Base-by-base conservation (phyloP, 2,797 vertebrate species). In the Emys orbicularis region DNA sequence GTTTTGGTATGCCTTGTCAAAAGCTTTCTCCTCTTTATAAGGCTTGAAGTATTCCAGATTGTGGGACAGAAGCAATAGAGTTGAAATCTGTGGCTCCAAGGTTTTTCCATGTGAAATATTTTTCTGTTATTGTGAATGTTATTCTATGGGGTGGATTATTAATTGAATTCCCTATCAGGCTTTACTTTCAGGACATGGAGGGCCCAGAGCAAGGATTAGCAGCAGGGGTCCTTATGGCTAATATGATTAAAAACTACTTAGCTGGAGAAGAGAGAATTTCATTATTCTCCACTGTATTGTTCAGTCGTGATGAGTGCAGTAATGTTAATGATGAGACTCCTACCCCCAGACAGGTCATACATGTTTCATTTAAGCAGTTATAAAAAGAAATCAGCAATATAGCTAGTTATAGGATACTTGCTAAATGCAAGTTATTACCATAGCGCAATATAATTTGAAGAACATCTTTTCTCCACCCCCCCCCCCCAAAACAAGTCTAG, bases 141-240 rank as follows among this genome's bases (percentile, higher is more conserved):
- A 29, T 88, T 94, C 93, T 68, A 1, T 84, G 88, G 95, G 49
- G 85, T 31, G 76, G 88, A 79, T 92, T 90, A 59, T 93, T 97
- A 96, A 97, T 92, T 96, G 97, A 96, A 98, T 97, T 96, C 81
- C 97, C 87, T 79, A 5, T 95, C 77, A 94, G 95, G 61, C 90
- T 92, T 77, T 96, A 84, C 95, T 92, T 88, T 89, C 86, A 89
- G 95, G 95, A 88, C 2, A 1, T 2, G 34, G 87, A 97, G 61
- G 87, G 81, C 96, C 82, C 85, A 53, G 94, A 94, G 95, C 93
- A 81, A 34, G 89, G 95, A 90, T 95, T 91, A 95, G 92, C 85
- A 61, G 59, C 4, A 21, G 96, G 92, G 80, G 18, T 82, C 87
- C 77, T 15, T 74, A 16, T 7, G 68, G 83, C 90, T 91, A 85